These are phyloP conservation scores for Acanthosepion esculentum DNA, from an alignment of 2,888 invertebrate species.

Conservation along the genomic window DNA sequence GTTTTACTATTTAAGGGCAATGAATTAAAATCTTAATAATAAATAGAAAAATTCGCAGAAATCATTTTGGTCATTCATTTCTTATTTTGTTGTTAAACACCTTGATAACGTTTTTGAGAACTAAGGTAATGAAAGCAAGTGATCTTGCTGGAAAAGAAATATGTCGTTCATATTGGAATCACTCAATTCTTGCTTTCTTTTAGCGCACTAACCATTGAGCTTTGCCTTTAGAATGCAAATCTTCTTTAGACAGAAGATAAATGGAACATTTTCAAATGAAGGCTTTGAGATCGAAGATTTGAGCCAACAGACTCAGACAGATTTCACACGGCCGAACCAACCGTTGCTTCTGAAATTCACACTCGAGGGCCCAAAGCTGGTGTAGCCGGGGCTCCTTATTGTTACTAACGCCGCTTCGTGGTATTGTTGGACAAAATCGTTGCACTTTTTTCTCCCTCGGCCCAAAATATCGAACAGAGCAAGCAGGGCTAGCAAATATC, in stretches of 20 bases:
- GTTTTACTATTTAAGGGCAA: too few relatives aligned
- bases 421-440: not conserved
- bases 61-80: too few relatives aligned
- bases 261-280: not conserved
- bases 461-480: not conserved
- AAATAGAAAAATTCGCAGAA: too few relatives aligned
- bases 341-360: constrained; percentile 5
- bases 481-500: not conserved
- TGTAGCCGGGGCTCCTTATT: not conserved
- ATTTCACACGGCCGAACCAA: constrained; percentile 1
- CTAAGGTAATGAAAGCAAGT: too few relatives aligned
- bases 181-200: not conserved
- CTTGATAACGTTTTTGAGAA: too few relatives aligned
- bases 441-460: not conserved
- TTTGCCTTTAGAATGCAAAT: not conserved
- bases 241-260: not conserved
- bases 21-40: too few relatives aligned
- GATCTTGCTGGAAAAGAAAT: too few relatives aligned
- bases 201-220: not conserved
- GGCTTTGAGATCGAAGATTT: not conserved
- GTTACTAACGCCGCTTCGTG: not conserved
- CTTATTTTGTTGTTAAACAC: too few relatives aligned
- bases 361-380: not conserved
- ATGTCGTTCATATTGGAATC: not conserved
- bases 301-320: not conserved